Conservation (phyloP, 2,888 invertebrate genomes). For the Crocallis elinguaria region DNA sequence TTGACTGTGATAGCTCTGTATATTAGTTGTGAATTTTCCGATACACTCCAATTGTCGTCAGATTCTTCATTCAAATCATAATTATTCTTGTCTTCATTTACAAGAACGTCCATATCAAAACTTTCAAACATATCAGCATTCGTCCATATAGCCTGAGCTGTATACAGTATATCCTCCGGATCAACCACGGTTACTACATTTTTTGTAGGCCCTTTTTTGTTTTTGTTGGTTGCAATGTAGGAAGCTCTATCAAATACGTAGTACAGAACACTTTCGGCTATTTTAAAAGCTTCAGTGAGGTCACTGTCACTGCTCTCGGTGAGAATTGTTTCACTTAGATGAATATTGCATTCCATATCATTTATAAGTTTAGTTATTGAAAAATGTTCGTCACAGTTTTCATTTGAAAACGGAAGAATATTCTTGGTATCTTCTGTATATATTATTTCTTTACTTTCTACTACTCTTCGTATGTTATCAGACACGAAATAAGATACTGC, state of each 20-base stretch:
- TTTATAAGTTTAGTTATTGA: slow-evolving; percentile 68
- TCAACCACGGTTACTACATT: slow-evolving; percentile 71
- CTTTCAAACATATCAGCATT: slow-evolving; percentile 20
- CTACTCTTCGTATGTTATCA: background rate
- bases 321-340: slow-evolving; percentile 55
- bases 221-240: slow-evolving; percentile 50
- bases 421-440: slow-evolving; percentile 11
- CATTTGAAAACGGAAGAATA: background rate
- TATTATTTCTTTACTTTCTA: background rate
- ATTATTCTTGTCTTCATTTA: background rate
- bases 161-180: slow-evolving; percentile 69
- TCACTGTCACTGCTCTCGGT: slow-evolving; percentile 62
- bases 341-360: slow-evolving; percentile 55
- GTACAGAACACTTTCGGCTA: slow-evolving; percentile 69
- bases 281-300: slow-evolving; percentile 46
- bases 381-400: slow-evolving; percentile 44
- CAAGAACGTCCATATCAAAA: background rate
- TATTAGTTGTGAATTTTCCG: background rate
- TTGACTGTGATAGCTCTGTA: background rate
- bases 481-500: background rate
- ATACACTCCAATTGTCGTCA: background rate
- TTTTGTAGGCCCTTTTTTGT: slow-evolving; percentile 46
- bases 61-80: background rate
- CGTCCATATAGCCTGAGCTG: slow-evolving; percentile 56
- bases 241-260: slow-evolving; percentile 66